Percentiles rank a stretch among this genome's conserved stretches.
phyloP scores from a whole-genome alignment of 2,797 vertebrate species.

The Paguma larvata region DNA sequence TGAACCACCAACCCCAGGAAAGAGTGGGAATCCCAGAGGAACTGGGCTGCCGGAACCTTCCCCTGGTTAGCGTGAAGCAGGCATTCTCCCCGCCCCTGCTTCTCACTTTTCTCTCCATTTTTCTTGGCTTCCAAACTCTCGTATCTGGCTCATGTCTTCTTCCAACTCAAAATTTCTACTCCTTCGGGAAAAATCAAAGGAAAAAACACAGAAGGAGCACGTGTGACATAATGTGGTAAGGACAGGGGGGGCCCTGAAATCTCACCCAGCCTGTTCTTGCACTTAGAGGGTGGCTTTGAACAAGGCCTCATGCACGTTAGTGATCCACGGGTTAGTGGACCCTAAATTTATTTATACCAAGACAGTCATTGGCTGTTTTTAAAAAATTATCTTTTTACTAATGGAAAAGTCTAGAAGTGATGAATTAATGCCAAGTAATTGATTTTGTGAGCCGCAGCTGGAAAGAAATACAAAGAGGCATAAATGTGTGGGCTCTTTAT shows the following conservation, averaged over 20 bases:
- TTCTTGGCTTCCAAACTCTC: background rate
- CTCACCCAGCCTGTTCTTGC: background rate
- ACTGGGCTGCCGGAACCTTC: background rate
- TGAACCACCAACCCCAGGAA: background rate
- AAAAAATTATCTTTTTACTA: background rate
- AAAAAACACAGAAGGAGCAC: background rate
- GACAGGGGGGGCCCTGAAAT: background rate
- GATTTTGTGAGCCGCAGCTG: slow-evolving; percentile 48
- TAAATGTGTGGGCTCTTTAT: background rate
- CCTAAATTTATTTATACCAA: background rate
- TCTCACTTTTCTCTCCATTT: background rate
- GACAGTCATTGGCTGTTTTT: background rate
- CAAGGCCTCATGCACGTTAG: background rate
- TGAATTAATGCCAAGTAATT: slow-evolving; percentile 49
- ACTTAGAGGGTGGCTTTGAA: background rate
- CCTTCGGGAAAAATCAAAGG: background rate
- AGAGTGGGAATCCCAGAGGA: background rate
- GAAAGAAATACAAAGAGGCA: background rate
- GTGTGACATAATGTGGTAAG: background rate
- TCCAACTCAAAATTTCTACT: background rate
- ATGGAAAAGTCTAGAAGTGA: slow-evolving; percentile 38
- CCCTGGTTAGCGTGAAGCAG: background rate
- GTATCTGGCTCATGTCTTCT: background rate
- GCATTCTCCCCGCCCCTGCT: too few relatives aligned
- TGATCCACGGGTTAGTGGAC: background rate